phyloP scores from a whole-genome alignment of 1,140 invertebrate genomes.

The Aleiodes sp. region DNA sequence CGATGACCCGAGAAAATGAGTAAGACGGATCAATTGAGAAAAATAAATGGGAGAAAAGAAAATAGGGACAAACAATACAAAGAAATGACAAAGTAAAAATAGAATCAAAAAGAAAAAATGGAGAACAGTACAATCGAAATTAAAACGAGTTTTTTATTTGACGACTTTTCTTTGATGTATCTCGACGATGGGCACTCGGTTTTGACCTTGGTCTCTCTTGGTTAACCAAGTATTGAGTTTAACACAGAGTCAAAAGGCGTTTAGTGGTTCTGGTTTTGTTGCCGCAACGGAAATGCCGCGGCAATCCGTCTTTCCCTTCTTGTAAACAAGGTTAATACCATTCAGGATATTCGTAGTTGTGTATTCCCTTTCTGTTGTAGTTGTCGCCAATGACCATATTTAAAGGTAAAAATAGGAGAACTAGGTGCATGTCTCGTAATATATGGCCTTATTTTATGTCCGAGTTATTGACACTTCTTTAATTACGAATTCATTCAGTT shows the following conservation, averaged over 20 bases:
- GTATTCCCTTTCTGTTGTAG: not conserved
- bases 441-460: too few relatives aligned
- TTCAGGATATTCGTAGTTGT: slow-evolving; percentile 32
- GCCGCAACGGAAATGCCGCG: slow-evolving; percentile 40
- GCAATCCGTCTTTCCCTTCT: slow-evolving; percentile 33
- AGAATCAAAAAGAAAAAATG: too few relatives aligned
- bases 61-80: too few relatives aligned
- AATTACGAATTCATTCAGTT: too few relatives aligned
- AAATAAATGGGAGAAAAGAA: too few relatives aligned
- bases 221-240: slow-evolving; percentile 1
- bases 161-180: not conserved
- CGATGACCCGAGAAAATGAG: too few relatives aligned
- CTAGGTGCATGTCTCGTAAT: too few relatives aligned
- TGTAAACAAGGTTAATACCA: slow-evolving; percentile 42
- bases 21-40: too few relatives aligned
- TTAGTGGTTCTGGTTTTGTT: slow-evolving; percentile 11
- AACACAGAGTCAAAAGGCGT: not conserved
- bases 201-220: not conserved
- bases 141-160: not conserved
- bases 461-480: too few relatives aligned
- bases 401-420: not conserved
- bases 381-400: not conserved
- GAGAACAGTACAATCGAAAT: too few relatives aligned
- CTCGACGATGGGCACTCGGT: not conserved
- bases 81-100: too few relatives aligned